These are phyloP conservation scores for Phenganax marumi DNA, from an alignment of 92 coral and sea anemone genomes.

Conservation along the genomic window DNA sequence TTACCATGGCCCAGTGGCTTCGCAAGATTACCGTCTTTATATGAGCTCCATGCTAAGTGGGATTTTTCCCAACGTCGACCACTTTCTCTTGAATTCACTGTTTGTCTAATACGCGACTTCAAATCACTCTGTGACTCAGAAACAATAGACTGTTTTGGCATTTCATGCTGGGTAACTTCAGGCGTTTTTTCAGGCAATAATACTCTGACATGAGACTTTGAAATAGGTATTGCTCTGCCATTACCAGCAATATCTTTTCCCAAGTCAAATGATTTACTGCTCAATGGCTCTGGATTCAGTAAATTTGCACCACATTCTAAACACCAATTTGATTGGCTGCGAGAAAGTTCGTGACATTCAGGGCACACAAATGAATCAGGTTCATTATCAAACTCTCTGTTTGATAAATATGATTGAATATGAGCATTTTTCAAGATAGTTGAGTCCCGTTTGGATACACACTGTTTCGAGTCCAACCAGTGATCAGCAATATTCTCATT, in stretches of 20 bases:
- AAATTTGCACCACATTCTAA: conserved; percentile 86
- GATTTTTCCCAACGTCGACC: conserved; percentile 92
- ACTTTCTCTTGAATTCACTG: conserved; percentile 40
- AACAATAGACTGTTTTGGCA: neutral
- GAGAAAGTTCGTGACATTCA: conserved; percentile 67
- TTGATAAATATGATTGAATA: neutral
- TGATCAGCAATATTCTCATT: neutral
- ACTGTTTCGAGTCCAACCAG: neutral
- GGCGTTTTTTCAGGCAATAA: neutral
- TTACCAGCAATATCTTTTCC: neutral
- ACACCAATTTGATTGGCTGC: conserved; percentile 84
- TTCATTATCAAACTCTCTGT: neutral
- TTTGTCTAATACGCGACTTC: neutral
- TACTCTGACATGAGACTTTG: neutral
- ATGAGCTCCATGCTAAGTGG: conserved; percentile 84
- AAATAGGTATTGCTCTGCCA: conserved; percentile 1
- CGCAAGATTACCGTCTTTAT: conserved; percentile 68
- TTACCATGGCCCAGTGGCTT: conserved; percentile 66
- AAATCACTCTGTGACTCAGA: neutral
- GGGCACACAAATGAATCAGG: conserved; percentile 65
- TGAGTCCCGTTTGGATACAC: neutral
- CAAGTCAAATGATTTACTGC: conserved; percentile 7
- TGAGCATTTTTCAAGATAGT: neutral
- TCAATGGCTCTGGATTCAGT: conserved; percentile 54
- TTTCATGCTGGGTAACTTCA: neutral